Base-by-base conservation (phyloP, 1,140 invertebrate species). In the Harlomillsia oculata region DNA sequence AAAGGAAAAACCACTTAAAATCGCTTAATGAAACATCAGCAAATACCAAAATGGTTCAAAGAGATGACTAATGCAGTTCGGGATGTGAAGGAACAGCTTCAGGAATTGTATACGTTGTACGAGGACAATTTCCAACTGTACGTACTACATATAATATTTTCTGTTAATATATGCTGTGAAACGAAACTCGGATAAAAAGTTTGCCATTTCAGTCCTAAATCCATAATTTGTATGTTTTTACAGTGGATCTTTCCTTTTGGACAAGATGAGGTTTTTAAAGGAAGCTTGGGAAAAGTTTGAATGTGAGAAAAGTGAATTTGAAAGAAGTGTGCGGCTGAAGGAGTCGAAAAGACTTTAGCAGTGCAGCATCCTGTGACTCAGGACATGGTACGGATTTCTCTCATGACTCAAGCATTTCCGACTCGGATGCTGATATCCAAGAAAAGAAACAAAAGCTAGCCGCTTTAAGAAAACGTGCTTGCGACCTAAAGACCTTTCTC, bases 81-180 rank as follows among this genome's bases (percentile, higher is more conserved):
- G 8, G 53, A 59, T 48, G 43, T 65, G n/a, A 60, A 59, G 32
- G 44, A 60, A 39, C 64, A 65, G 37, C 36, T 65, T 20, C 43
- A 58, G 36, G 60, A 62, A 52, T 46, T 65, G 14, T 65, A 65
- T 44, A 25, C 51, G 2, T 43, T 65, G 14, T 65, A 65, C 45
- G 64, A 65, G 45, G 64, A 65, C 30, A 65, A 65, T 50, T 65
- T 62, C 26, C 64, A 65, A 46, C 36, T 65, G 60, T 65, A 55
- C 59, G 63, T 56, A n/a, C 13, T 43, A 32, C 32, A 0, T 28
- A 23, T 25, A 45, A 30, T n/a, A 36, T n/a, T n/a, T n/a, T n/a
- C n/a, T n/a, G n/a, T n/a, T n/a, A n/a, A n/a, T n/a, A n/a, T n/a
- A n/a, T n/a, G n/a, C n/a, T n/a, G n/a, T n/a, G n/a, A n/a, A n/a